phyloP scores from a whole-genome alignment of 2,888 invertebrate genomes.

The Drosophila melanocephala region DNA sequence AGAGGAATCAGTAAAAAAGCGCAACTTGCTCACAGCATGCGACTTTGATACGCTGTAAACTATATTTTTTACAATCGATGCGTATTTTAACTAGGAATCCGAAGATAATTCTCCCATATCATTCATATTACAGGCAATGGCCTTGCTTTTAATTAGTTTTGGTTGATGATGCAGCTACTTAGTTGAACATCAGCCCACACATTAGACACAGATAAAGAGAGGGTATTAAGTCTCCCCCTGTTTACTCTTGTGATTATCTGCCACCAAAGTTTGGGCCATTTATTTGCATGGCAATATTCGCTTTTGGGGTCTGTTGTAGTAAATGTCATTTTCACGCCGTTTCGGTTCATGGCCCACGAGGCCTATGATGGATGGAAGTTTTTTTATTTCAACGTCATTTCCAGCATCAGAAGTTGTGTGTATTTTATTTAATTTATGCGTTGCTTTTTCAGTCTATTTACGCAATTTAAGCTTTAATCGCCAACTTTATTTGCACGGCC shows the following conservation, averaged over 20 bases:
- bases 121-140: background rate
- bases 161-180: slow-evolving; percentile 10
- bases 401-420: slow-evolving; percentile 18
- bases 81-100: background rate
- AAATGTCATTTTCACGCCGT: slow-evolving; percentile 39
- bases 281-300: slow-evolving; percentile 41
- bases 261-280: slow-evolving; percentile 7
- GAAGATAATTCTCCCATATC: background rate
- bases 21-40: background rate
- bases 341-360: slow-evolving; percentile 52
- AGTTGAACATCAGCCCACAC: background rate
- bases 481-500: slow-evolving; percentile 31
- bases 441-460: slow-evolving; percentile 55
- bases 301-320: slow-evolving; percentile 7
- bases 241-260: slow-evolving; percentile 5
- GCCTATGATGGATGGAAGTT: slow-evolving; percentile 70
- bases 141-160: background rate
- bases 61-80: background rate
- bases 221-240: background rate
- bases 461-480: slow-evolving; percentile 44
- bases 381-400: slow-evolving; percentile 44
- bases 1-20: background rate
- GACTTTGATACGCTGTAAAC: background rate
- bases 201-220: background rate
- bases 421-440: slow-evolving; percentile 43